phyloP scores from a whole-genome alignment of 2,888 invertebrate genomes.

The Cyaniris semiargus region DNA sequence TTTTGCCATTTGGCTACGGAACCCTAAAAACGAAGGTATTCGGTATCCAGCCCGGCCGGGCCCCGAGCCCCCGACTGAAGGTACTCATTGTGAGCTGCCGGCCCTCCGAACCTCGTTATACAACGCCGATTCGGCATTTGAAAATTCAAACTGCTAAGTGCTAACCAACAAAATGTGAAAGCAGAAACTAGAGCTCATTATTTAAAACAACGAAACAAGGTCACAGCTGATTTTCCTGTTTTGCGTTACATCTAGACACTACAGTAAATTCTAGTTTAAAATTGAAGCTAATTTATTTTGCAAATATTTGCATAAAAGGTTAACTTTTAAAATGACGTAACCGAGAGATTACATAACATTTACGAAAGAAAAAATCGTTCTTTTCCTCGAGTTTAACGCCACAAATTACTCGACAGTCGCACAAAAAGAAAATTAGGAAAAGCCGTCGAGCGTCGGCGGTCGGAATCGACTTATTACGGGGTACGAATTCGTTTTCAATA shows the following conservation, averaged over 20 bases:
- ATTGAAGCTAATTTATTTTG: not conserved
- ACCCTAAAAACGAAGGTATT: slow-evolving; percentile 71
- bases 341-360: not conserved
- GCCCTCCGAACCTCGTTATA: slow-evolving; percentile 56
- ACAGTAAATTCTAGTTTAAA: not conserved
- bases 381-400: not conserved
- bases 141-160: slow-evolving; percentile 1
- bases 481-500: slow-evolving; percentile 23
- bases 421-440: slow-evolving; percentile 17
- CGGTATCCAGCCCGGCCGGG: slow-evolving; percentile 68
- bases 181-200: not conserved
- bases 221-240: slow-evolving; percentile 52
- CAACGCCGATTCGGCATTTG: not conserved
- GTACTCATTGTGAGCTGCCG: slow-evolving; percentile 70
- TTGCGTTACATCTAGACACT: slow-evolving; percentile 20
- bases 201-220: slow-evolving; percentile 41
- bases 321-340: not conserved
- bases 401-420: not conserved
- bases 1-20: too few relatives aligned
- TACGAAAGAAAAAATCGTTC: not conserved
- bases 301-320: not conserved
- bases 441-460: slow-evolving; percentile 13
- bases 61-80: slow-evolving; percentile 63
- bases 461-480: not conserved
- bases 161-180: not conserved